Conservation (phyloP, 2,888 invertebrate genomes). For the Patella ulyssiponensis region DNA sequence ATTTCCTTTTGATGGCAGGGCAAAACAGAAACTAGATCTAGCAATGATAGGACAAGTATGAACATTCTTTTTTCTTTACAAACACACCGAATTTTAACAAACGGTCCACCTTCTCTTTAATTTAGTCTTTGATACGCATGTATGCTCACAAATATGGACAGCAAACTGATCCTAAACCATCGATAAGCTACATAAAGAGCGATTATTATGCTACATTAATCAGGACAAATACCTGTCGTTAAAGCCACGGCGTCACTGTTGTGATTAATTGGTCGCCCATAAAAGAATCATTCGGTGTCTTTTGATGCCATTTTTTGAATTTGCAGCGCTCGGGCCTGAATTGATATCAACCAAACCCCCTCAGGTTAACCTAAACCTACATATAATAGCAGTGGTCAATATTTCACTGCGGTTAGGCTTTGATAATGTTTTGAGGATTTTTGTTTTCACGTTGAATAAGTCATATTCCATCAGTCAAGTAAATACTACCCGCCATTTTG, state of each 20-base stretch:
- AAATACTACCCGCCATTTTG: no score
- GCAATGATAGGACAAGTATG: neutral
- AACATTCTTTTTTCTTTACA: no score
- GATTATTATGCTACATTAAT: slow-evolving; percentile 5
- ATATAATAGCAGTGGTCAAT: no score
- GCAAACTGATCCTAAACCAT: neutral
- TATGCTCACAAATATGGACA: neutral
- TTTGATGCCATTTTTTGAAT: neutral
- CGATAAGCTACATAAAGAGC: neutral
- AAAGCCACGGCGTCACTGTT: no score
- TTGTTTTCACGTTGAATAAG: no score
- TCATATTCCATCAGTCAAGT: no score
- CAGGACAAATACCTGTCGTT: no score
- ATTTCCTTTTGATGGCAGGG: neutral
- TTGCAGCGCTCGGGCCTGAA: no score
- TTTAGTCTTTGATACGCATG: slow-evolving; percentile 7
- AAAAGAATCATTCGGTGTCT: neutral
- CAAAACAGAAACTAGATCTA: neutral
- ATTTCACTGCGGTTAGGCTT: no score
- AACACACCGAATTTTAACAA: neutral
- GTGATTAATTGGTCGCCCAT: neutral
- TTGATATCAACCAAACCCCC: no score
- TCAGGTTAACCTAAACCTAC: no score
- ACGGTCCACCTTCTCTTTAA: neutral
- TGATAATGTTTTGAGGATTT: no score